Conservation (phyloP, 64 coral and sea anemone genomes). For the Stichodactyla mertensii region DNA sequence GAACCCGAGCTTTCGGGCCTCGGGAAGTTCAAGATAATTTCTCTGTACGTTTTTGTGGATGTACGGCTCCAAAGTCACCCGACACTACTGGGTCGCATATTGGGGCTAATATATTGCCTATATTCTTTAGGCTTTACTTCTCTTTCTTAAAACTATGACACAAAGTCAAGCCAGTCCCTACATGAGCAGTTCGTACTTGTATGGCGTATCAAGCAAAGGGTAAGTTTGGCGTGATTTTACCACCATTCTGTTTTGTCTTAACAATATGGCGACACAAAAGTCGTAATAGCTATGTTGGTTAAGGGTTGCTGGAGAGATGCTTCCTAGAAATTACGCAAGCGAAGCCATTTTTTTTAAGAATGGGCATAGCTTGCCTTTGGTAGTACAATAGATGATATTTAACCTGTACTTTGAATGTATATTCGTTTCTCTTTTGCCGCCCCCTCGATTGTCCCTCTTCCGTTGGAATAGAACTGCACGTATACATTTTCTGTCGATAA, state of each 20-base stretch:
- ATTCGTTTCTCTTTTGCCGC: slow-evolving; percentile 13
- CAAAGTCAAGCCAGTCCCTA: slow-evolving; percentile 25
- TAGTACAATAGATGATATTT: background rate
- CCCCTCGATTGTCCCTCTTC: background rate
- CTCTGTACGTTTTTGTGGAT: slow-evolving; percentile 11
- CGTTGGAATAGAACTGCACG: slow-evolving; percentile 5
- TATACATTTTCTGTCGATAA: background rate
- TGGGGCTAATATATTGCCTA: slow-evolving; percentile 27
- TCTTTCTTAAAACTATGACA: slow-evolving; percentile 21
- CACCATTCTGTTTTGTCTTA: background rate
- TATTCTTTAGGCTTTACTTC: slow-evolving; percentile 7
- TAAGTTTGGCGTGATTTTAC: slow-evolving; percentile 23
- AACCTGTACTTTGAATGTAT: background rate
- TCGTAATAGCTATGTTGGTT: slow-evolving; percentile 7
- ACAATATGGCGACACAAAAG: slow-evolving; percentile 30
- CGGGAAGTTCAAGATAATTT: slow-evolving; percentile 11
- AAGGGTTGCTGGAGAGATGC: slow-evolving; percentile 27
- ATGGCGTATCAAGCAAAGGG: slow-evolving; percentile 11
- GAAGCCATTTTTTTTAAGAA: background rate
- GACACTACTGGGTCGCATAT: slow-evolving; percentile 16
- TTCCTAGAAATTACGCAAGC: background rate
- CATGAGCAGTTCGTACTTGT: slow-evolving; percentile 18
- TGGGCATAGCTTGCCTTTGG: background rate
- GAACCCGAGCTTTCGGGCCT: slow-evolving; percentile 5
- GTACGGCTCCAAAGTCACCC: slow-evolving; percentile 12